Evolutionary conservation across 2,888 invertebrate species (phyloP).

Genomic region (Stictocephala bisonia): DNA sequence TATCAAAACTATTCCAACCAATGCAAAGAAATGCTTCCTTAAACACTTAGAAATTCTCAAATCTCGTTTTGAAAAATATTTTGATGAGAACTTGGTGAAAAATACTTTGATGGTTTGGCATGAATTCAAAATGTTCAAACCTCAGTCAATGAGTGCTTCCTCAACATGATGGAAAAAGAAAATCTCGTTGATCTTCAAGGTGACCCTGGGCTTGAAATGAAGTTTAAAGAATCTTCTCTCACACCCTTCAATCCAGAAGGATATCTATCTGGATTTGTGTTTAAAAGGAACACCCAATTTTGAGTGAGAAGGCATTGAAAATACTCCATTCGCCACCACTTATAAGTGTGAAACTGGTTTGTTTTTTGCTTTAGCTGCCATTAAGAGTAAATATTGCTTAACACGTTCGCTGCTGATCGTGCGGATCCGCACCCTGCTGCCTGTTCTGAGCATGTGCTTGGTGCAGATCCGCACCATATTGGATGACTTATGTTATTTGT

Average conservation of each 20-base stretch:
- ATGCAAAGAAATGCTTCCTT: constrained; percentile 37
- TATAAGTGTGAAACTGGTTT: constrained; percentile 29
- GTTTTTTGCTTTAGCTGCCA: constrained; percentile 27
- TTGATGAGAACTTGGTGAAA: constrained; percentile 35
- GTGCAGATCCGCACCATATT: too few species aligned
- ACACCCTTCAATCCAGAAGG: too few species aligned
- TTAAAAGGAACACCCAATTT: constrained; percentile 14
- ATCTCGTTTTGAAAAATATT: constrained; percentile 14
- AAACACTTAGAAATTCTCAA: constrained; percentile 39
- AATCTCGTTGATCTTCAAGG: constrained; percentile 8
- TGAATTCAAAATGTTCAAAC: constrained; percentile 23
- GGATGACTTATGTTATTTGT: too few species aligned
- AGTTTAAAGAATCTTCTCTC: constrained; percentile 34
- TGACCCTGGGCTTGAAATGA: constrained; percentile 30
- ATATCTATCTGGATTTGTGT: constrained; percentile 19
- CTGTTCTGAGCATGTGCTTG: too few species aligned
- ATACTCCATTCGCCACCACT: background rate
- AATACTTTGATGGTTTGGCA: constrained; percentile 19
- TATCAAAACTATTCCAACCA: constrained; percentile 40
- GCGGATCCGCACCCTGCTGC: too few species aligned
- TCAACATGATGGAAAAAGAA: constrained; percentile 32
- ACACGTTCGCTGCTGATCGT: too few species aligned
- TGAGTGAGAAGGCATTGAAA: constrained; percentile 1
- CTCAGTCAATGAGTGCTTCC: constrained; percentile 7
- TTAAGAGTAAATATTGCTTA: constrained; percentile 16